These are phyloP conservation scores for Sepiola atlantica DNA, from an alignment of 2,888 invertebrate species.

Conservation along the genomic window DNA sequence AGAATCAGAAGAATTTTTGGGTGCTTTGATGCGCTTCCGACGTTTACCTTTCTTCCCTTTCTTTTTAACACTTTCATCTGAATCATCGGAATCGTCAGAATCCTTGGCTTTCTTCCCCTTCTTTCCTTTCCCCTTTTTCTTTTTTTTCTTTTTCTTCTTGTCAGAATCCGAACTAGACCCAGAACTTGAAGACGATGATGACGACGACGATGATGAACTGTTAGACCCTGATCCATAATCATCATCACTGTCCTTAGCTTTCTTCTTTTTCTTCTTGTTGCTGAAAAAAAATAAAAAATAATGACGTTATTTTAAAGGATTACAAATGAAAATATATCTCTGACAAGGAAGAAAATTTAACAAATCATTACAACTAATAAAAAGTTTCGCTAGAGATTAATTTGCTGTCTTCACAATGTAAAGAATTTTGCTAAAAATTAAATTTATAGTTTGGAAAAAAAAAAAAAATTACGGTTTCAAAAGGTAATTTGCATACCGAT, in stretches of 20 bases:
- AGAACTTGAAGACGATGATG: not conserved
- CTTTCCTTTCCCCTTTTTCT: slow-evolving; percentile 53
- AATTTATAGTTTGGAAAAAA: no score
- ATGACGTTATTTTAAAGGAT: no score
- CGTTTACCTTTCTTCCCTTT: slow-evolving; percentile 57
- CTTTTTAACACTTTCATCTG: slow-evolving; percentile 50
- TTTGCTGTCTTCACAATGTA: no score
- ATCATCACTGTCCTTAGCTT: slow-evolving; percentile 50
- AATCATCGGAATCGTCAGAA: slow-evolving; percentile 57
- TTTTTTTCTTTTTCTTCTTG: slow-evolving; percentile 53
- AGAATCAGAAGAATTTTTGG: slow-evolving; percentile 58
- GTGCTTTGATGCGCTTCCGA: slow-evolving; percentile 58
- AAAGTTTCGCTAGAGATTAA: no score
- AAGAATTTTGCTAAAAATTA: no score
- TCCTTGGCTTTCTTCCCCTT: slow-evolving; percentile 56
- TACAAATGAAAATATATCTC: not conserved
- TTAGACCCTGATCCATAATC: slow-evolving; percentile 51
- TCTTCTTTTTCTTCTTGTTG: slow-evolving; percentile 53
- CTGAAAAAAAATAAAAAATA: slow-evolving; percentile 46
- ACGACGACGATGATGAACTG: not conserved
- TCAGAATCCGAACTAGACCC: slow-evolving; percentile 49
- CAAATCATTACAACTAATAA: no score
- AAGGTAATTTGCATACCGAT: no score
- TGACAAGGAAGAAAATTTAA: not conserved
- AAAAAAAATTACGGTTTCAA: no score